A percentile compares a stretch with the other conserved stretches of the same genome.
Evolutionary conservation across 2,888 invertebrate genomes (phyloP).

Genomic region (Andrena chrysosceles): DNA sequence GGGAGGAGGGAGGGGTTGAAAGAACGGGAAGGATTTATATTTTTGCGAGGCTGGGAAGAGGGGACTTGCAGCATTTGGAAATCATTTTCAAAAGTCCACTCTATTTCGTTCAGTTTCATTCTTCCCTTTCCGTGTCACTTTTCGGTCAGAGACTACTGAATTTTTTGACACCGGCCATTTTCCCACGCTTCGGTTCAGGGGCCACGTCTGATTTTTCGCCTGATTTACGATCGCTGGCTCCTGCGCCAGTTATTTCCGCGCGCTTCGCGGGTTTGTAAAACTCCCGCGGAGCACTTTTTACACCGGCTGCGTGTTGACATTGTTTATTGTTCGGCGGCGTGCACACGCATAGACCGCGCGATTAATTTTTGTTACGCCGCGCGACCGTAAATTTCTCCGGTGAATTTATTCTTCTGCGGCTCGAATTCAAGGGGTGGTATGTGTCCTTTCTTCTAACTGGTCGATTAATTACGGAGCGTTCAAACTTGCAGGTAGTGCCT

Average conservation of each 20-base stretch:
- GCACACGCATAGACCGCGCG: slow-evolving; percentile 32
- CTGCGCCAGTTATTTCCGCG: slow-evolving; percentile 15
- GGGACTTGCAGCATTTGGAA: neutral
- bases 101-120: neutral
- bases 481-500: too few species aligned
- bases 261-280: slow-evolving; percentile 33
- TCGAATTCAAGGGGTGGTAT: neutral
- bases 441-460: slow-evolving; percentile 2
- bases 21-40: neutral
- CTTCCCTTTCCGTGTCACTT: neutral
- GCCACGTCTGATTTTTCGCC: slow-evolving; percentile 1
- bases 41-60: neutral
- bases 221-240: slow-evolving; percentile 46
- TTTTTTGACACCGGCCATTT: slow-evolving; percentile 4
- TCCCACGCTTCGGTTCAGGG: neutral
- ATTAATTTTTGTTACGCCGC: slow-evolving; percentile 57
- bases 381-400: slow-evolving; percentile 39
- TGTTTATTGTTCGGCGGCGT: slow-evolving; percentile 54
- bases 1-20: neutral
- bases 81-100: neutral
- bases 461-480: neutral
- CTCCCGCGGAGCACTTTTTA: slow-evolving; percentile 45
- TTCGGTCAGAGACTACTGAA: neutral
- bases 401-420: slow-evolving; percentile 38
- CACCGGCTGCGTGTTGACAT: slow-evolving; percentile 42